phyloP scores from a whole-genome alignment of 2,888 invertebrate genomes.

The Dicranocentrus wangi region DNA sequence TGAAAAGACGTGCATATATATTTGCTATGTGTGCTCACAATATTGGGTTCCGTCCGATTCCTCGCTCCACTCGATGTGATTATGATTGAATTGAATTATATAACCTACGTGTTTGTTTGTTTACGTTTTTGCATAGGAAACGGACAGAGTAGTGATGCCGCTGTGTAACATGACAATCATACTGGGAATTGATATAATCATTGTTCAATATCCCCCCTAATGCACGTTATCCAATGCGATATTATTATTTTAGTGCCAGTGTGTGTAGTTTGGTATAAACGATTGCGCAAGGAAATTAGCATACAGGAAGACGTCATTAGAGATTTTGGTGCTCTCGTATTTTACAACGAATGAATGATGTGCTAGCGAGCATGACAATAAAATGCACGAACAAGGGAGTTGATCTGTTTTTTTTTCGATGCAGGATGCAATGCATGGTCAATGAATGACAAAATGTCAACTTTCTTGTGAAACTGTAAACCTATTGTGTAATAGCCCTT shows the following conservation, averaged over 20 bases:
- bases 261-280: neutral
- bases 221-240: too few relatives aligned
- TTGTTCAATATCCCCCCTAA: too few relatives aligned
- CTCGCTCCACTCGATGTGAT: neutral
- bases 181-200: too few relatives aligned
- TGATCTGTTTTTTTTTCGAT: neutral
- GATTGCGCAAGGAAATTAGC: slow-evolving; percentile 18
- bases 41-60: slow-evolving; percentile 2
- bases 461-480: neutral
- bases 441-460: slow-evolving; percentile 12
- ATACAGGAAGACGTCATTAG: slow-evolving; percentile 43
- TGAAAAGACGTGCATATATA: neutral
- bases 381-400: neutral
- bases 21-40: neutral
- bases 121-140: too few relatives aligned
- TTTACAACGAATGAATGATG: slow-evolving; percentile 27
- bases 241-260: too few relatives aligned
- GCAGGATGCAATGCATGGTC: slow-evolving; percentile 22
- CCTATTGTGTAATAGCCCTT: neutral
- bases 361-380: slow-evolving; percentile 17
- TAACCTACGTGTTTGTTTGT: neutral
- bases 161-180: too few relatives aligned
- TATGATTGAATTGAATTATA: slow-evolving; percentile 5
- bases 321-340: neutral
- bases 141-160: too few relatives aligned